Evolutionary conservation across 2,888 invertebrate species (phyloP).

Genomic region (Schrankia costaestrigalis): DNA sequence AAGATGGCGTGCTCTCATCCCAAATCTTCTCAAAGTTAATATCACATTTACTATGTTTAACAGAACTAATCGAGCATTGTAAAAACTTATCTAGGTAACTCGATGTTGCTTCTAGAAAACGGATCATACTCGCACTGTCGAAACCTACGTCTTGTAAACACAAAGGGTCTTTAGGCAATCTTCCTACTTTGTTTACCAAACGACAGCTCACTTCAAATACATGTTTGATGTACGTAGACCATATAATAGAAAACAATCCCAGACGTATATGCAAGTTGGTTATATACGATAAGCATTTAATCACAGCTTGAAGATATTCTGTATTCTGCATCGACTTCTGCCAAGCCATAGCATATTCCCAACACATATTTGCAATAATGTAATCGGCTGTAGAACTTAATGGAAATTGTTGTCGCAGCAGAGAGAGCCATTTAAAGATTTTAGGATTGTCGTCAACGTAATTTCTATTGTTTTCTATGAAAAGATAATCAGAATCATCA

Average conservation of each 20-base stretch:
- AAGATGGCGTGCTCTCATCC: slow-evolving; percentile 84
- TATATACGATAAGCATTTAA: slow-evolving; percentile 85
- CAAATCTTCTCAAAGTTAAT: slow-evolving; percentile 83
- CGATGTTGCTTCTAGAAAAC: slow-evolving; percentile 68
- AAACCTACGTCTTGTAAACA: slow-evolving; percentile 89
- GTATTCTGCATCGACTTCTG: slow-evolving; percentile 86
- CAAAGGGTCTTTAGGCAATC: slow-evolving; percentile 91
- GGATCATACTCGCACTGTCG: slow-evolving; percentile 81
- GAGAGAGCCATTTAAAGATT: slow-evolving; percentile 82
- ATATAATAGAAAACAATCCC: slow-evolving; percentile 91
- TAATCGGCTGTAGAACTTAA: slow-evolving; percentile 90
- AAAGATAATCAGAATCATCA: slow-evolving; percentile 48
- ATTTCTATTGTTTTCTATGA: slow-evolving; percentile 57
- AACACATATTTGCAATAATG: slow-evolving; percentile 91
- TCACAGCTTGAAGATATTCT: slow-evolving; percentile 84
- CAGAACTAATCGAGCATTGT: slow-evolving; percentile 58
- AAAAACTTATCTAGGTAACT: slow-evolving; percentile 73
- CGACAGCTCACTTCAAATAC: slow-evolving; percentile 87
- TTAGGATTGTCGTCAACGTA: slow-evolving; percentile 66
- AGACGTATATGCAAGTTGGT: slow-evolving; percentile 84
- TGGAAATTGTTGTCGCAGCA: slow-evolving; percentile 90
- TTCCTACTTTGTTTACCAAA: slow-evolving; percentile 89
- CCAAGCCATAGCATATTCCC: slow-evolving; percentile 95
- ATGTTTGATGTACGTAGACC: slow-evolving; percentile 93
- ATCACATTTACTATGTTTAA: slow-evolving; percentile 53